Conservation (phyloP, 1,140 invertebrate genomes). For the Lordiphosa mommai region DNA sequence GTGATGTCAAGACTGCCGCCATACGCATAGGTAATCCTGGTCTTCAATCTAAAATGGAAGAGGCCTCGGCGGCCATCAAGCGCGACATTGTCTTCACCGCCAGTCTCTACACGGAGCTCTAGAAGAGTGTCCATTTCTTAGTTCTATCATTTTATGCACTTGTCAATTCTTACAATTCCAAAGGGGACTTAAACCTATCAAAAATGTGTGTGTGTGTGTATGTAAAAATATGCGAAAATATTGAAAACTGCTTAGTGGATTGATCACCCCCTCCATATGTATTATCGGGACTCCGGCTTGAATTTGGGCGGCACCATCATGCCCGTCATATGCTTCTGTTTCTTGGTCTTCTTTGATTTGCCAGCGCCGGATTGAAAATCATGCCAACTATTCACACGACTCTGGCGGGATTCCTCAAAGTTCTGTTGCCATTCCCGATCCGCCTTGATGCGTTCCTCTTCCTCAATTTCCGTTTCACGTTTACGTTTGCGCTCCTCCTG, state of each 20-base stretch:
- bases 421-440: slow-evolving; percentile 98
- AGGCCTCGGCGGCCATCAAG: slow-evolving; percentile 95
- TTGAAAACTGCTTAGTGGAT: slow-evolving; percentile 3
- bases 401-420: slow-evolving; percentile 98
- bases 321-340: slow-evolving; percentile 83
- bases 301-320: slow-evolving; percentile 96
- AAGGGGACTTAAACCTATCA: slow-evolving; percentile 59
- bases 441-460: slow-evolving; percentile 92
- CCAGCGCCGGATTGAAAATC: slow-evolving; percentile 90
- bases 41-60: slow-evolving; percentile 96
- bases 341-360: slow-evolving; percentile 86
- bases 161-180: slow-evolving; percentile 59
- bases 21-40: slow-evolving; percentile 95
- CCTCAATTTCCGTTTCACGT: slow-evolving; percentile 95
- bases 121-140: slow-evolving; percentile 36
- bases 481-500: slow-evolving; percentile 97
- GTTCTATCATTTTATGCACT: slow-evolving; percentile 50
- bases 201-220: slow-evolving; percentile 35
- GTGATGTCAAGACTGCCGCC: slow-evolving; percentile 95
- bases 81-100: slow-evolving; percentile 99
- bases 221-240: slow-evolving; percentile 45
- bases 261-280: too few relatives aligned
- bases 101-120: slow-evolving; percentile 91
- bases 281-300: slow-evolving; percentile 97
- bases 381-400: slow-evolving; percentile 97